These are phyloP conservation scores for Ephydatia muelleri DNA, from an alignment of 37 sponge, comb jelly and placozoan genomes.

Conservation along the genomic window DNA sequence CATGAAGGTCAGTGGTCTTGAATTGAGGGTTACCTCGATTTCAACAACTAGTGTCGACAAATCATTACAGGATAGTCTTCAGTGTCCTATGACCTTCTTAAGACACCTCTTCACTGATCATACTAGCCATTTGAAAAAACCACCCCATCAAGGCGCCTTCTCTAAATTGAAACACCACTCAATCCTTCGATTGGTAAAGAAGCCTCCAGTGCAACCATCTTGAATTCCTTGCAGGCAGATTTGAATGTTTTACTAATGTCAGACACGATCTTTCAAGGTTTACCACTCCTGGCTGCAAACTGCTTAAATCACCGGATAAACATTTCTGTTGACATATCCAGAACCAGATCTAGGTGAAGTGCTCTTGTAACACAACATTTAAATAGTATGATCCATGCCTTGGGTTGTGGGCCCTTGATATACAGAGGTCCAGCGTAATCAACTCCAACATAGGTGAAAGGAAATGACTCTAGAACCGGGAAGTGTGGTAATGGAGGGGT, in stretches of 20 bases:
- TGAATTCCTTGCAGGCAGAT: too few species aligned
- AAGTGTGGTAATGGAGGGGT: too few species aligned
- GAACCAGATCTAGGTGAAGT: slow-evolving; percentile 32
- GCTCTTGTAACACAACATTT: slow-evolving; percentile 38
- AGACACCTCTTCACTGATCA: slow-evolving; percentile 41
- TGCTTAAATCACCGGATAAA: slow-evolving; percentile 41
- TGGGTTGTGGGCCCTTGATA: background rate
- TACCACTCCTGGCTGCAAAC: slow-evolving; percentile 59
- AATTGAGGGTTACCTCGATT: slow-evolving; percentile 34
- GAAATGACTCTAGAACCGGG: too few species aligned
- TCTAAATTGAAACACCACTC: slow-evolving; percentile 34
- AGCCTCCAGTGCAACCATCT: background rate
- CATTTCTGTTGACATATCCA: slow-evolving; percentile 18
- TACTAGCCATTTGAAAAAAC: slow-evolving; percentile 48
- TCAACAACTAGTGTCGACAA: slow-evolving; percentile 38
- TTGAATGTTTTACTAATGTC: too few species aligned
- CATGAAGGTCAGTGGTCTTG: slow-evolving; percentile 35
- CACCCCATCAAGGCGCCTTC: too few species aligned
- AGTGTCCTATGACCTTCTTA: slow-evolving; percentile 39
- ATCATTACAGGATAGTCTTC: slow-evolving; percentile 47
- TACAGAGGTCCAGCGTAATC: too few species aligned
- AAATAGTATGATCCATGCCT: slow-evolving; percentile 20
- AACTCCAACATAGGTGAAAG: too few species aligned
- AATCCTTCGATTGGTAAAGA: slow-evolving; percentile 7
- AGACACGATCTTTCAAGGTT: too few species aligned